Percentiles rank a stretch among this genome's conserved stretches.
Evolutionary conservation across 2,797 vertebrate species (phyloP).

Genomic region (Prionace glauca): DNA sequence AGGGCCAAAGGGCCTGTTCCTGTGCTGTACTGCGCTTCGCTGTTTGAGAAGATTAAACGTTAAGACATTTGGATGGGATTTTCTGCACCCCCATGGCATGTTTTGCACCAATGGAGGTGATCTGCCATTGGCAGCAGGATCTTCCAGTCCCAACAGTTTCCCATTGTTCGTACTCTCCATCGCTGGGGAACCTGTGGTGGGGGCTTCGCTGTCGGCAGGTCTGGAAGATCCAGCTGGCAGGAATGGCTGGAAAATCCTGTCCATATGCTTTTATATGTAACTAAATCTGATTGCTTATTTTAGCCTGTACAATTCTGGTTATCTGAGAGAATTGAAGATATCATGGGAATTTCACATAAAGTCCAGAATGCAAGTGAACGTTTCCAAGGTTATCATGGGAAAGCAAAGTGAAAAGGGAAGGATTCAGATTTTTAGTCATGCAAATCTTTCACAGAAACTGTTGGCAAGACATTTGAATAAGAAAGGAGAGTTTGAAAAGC

Average conservation of each 20-base stretch:
- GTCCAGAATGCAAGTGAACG: neutral
- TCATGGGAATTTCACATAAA: neutral
- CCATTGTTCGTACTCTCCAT: no score
- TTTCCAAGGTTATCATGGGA: neutral
- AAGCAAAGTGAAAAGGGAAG: neutral
- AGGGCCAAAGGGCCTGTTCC: no score
- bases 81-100: no score
- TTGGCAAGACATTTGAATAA: neutral
- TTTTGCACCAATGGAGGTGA: no score
- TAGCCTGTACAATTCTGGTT: neutral
- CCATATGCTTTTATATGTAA: neutral
- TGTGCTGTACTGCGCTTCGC: no score
- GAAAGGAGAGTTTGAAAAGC: neutral
- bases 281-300: neutral
- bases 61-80: neutral
- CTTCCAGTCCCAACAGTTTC: no score
- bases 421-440: neutral
- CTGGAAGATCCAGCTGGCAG: no score
- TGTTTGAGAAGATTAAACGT: neutral
- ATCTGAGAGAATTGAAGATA: neutral
- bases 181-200: no score
- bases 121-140: no score
- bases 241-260: no score
- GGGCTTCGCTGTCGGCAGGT: no score
- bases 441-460: neutral